Base-by-base conservation (phyloP, 2,113 vertebrate species). In the Crocuta crocuta region DNA sequence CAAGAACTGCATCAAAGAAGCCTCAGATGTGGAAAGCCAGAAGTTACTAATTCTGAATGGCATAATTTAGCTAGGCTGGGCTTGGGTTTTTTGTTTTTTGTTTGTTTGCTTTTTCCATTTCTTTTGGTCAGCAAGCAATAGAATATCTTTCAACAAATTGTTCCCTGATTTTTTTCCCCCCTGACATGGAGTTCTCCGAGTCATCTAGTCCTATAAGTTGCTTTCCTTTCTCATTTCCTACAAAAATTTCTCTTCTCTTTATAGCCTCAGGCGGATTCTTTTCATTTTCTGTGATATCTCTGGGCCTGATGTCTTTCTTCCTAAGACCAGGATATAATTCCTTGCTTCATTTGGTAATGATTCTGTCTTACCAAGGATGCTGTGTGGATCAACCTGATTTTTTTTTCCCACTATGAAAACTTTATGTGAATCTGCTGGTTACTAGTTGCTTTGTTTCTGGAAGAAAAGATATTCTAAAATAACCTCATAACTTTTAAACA, bases 41-140 rank as follows among this genome's bases (percentile, higher is more conserved):
- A 81, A 94, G 81, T 95, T 92, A 97, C 85, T 92, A 81, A 95
- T 97, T 94, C 81, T 50, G 76, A 97, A 92, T 66, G 85, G 93
- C 71, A 93, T 85, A 65, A 90, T 82, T 94, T 91, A 89, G 58
- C 4, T 21, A 58, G 68, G 58, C 43, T 66, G 26, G 65, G 58
- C 28, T 81, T 95, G 39, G 28, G 9, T 53, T 76, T 50, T 53
- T 7, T 6, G 50, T 50, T 50, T 53, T 76, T 43, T 43, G 39
- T 4, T 43, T 71, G 28, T 48, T 79, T 89, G 39, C 4, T 39
- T 43, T 13, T 7, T 3, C 1, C 16, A 71, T 81, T 91, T 91
- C 55, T 88, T 80, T 94, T 87, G 35, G 85, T 94, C 84, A 92
- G 65, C 28, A 84, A 96, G 91, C 43, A 94, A 84, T 81, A 71